These are phyloP conservation scores for Micropoecilia bifurca DNA, from an alignment of 2,797 vertebrate species.

Conservation along the genomic window DNA sequence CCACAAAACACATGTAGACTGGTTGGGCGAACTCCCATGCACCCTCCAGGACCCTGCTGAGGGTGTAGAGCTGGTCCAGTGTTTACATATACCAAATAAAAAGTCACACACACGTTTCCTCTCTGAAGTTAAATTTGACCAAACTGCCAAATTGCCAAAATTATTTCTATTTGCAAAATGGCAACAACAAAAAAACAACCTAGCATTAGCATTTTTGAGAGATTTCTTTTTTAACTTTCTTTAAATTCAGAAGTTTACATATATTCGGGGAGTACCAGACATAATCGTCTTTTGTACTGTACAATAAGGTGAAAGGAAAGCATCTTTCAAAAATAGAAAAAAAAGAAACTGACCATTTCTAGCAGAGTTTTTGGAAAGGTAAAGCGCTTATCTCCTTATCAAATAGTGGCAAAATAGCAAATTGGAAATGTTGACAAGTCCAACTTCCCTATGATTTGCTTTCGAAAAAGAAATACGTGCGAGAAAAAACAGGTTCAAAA, in stretches of 20 bases:
- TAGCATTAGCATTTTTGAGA: too few relatives aligned
- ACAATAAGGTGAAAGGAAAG: too few relatives aligned
- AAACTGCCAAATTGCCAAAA: too few relatives aligned
- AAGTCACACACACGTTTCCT: too few relatives aligned
- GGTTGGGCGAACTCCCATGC: too few relatives aligned
- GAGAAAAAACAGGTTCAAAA: neutral
- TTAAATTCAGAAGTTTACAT: neutral
- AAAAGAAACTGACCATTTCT: neutral
- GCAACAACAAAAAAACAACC: neutral
- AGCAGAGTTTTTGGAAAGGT: neutral
- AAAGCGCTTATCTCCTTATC: neutral
- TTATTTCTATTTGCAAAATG: neutral
- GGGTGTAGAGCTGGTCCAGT: too few relatives aligned
- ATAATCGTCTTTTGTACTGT: neutral
- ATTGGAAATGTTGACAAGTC: neutral
- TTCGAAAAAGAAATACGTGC: neutral
- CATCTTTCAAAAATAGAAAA: too few relatives aligned
- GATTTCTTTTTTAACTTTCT: neutral
- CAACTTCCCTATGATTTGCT: neutral
- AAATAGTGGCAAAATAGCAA: neutral
- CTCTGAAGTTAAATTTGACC: too few relatives aligned
- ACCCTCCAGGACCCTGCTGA: too few relatives aligned
- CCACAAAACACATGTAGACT: too few relatives aligned
- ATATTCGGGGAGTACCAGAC: neutral
- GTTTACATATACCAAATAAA: too few relatives aligned